A percentile compares a stretch with the other conserved stretches of the same genome.
phyloP scores from a whole-genome alignment of 2,113 vertebrate genomes.

The Entelurus aequoreus region DNA sequence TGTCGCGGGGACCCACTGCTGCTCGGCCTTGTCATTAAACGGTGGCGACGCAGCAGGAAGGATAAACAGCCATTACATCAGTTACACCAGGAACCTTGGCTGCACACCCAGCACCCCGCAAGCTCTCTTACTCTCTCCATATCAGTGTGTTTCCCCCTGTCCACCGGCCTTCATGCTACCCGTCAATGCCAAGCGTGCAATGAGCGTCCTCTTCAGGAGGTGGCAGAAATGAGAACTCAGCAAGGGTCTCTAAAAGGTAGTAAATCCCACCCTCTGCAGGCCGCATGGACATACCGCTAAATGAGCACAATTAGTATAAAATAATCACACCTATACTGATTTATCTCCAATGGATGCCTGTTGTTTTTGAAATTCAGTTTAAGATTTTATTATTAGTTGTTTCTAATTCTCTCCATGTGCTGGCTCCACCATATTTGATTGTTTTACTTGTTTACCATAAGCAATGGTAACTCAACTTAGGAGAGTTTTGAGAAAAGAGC shows the following conservation, averaged over 20 bases:
- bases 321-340: too few relatives aligned
- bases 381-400: too few relatives aligned
- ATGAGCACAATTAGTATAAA: neutral
- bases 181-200: slow-evolving; percentile 35
- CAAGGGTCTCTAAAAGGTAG: slow-evolving; percentile 5
- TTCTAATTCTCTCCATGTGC: too few relatives aligned
- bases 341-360: too few relatives aligned
- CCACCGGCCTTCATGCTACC: slow-evolving; percentile 36
- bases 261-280: slow-evolving; percentile 1
- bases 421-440: too few relatives aligned
- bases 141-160: slow-evolving; percentile 37
- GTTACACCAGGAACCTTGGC: slow-evolving; percentile 72
- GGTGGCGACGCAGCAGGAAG: slow-evolving; percentile 73
- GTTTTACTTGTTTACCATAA: too few relatives aligned
- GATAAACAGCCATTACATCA: slow-evolving; percentile 82
- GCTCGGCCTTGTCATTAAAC: slow-evolving; percentile 76
- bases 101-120: slow-evolving; percentile 50
- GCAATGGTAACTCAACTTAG: too few relatives aligned
- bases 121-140: slow-evolving; percentile 16
- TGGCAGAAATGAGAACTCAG: slow-evolving; percentile 8
- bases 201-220: slow-evolving; percentile 18
- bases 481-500: too few relatives aligned
- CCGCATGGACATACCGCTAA: neutral
- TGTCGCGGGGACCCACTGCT: slow-evolving; percentile 76
- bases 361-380: too few relatives aligned